phyloP scores from a whole-genome alignment of 1,140 invertebrate species.

The Scaptomyza montana region DNA sequence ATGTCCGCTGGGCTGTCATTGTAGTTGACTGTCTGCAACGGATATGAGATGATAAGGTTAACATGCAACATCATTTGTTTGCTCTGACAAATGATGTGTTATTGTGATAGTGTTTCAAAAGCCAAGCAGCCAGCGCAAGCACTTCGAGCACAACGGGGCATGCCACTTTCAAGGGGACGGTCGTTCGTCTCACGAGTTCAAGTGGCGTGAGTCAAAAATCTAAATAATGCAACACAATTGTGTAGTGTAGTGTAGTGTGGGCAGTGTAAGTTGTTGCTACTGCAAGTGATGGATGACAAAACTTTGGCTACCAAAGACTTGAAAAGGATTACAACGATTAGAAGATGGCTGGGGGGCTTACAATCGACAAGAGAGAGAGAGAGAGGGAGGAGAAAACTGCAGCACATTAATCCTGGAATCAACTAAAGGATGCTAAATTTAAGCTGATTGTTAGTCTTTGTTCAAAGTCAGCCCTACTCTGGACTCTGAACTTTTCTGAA shows the following conservation, averaged over 20 bases:
- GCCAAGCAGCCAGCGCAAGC: not conserved
- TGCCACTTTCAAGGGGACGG: slow-evolving; percentile 57
- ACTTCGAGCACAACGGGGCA: slow-evolving; percentile 39
- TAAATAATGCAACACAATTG: slow-evolving; percentile 64
- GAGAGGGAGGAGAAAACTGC: too few species aligned
- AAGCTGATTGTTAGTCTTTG: slow-evolving; percentile 2
- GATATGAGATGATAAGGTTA: slow-evolving; percentile 81
- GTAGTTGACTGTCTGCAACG: slow-evolving; percentile 61
- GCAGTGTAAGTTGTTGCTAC: not conserved
- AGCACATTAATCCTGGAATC: slow-evolving; percentile 8
- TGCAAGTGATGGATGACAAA: slow-evolving; percentile 41
- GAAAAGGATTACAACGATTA: slow-evolving; percentile 49
- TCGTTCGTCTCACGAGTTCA: slow-evolving; percentile 43
- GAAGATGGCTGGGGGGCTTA: slow-evolving; percentile 2
- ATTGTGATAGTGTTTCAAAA: slow-evolving; percentile 72
- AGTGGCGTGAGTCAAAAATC: slow-evolving; percentile 67
- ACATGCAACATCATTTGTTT: slow-evolving; percentile 82
- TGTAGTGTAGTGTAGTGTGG: slow-evolving; percentile 11
- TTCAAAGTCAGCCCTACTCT: too few species aligned
- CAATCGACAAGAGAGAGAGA: too few species aligned
- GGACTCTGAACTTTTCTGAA: too few species aligned
- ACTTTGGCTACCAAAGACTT: slow-evolving; percentile 28
- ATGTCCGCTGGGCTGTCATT: slow-evolving; percentile 22
- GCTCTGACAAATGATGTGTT: slow-evolving; percentile 80
- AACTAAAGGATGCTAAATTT: not conserved